Evolutionary conservation across 2,113 vertebrate species (phyloP).

Genomic region (Axis porcinus): DNA sequence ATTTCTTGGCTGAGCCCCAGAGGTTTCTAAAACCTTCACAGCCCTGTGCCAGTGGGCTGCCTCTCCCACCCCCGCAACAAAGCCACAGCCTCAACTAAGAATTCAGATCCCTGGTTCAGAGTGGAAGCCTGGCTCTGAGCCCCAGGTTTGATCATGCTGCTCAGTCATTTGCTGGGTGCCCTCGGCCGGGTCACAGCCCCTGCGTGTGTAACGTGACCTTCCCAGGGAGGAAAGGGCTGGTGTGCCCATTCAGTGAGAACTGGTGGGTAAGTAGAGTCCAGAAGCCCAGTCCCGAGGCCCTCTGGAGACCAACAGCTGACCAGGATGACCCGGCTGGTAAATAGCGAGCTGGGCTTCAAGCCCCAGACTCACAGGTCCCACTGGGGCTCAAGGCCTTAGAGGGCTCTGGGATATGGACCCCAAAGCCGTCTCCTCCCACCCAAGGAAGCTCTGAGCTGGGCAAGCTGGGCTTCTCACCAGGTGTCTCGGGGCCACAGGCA

Average conservation of each 20-base stretch:
- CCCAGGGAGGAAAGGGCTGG: fast-evolving
- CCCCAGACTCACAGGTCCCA: not conserved
- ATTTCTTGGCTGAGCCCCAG: not conserved
- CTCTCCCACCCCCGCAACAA: fast-evolving
- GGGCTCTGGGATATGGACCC: not conserved
- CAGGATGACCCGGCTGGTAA: not conserved
- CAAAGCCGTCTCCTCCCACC: not conserved
- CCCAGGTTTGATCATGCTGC: not conserved
- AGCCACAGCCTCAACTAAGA: not conserved
- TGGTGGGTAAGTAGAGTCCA: not conserved
- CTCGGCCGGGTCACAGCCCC: not conserved
- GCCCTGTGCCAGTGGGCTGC: not conserved
- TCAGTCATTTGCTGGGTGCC: not conserved
- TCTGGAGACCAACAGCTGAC: not conserved
- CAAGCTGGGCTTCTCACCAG: not conserved
- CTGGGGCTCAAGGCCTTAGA: not conserved
- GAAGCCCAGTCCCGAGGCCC: not conserved
- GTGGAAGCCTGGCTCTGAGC: not conserved
- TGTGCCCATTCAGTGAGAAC: not conserved
- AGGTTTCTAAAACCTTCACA: not conserved
- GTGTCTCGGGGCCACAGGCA: not conserved
- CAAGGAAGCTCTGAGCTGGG: not conserved
- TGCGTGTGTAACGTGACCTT: not conserved
- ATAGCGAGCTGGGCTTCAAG: not conserved
- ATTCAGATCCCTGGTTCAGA: not conserved